Base-by-base conservation (phyloP, 2,888 invertebrate species). In the Ephialtes manifestator region DNA sequence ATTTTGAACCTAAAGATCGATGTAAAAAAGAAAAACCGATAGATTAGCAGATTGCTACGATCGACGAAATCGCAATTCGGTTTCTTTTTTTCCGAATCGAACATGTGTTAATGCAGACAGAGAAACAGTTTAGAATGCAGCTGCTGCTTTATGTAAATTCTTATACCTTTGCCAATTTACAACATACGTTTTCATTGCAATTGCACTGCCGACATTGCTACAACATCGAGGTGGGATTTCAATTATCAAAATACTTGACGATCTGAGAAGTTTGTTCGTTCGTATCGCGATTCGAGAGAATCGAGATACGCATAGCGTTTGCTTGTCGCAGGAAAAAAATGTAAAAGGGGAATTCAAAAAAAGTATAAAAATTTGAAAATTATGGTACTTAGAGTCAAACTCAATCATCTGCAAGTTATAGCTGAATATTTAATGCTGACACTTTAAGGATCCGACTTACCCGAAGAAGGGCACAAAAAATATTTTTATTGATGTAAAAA, bases 1-100 rank as follows among this genome's bases (percentile, higher is more conserved):
- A 98, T 97, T 95, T 99, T 99, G 96, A 99, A 99, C 99, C 99
- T 99, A 95, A 82, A 93, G 53, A 78, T 35, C 55, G 74, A 92
- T 89, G 90, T 90, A 92, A 88, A 81, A 88, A 87, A 85, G 86
- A 87, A n/a, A n/a, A n/a, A n/a, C n/a, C 39, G 15, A 74, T 39
- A 65, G 5, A 81, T 82, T 85, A 82, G 71, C 70, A 20, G 13
- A 35, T 28, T 20, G 31, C 20, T 31, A 28, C 13, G 11, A 71
- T 39, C 39, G 4, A 28, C 13, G 20, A 43, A 3, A 74, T 48
- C 28, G 35, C 3, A 53, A 43, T 63, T 76, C 43, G 46, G 43
- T 76, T 46, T 68, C 18, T n/a, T n/a, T n/a, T 79, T 65, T 24
- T 78, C 48, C 81, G 60, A 77, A 76, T 81, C 72, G 67, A 48